Percentiles rank a stretch among this genome's conserved stretches.
These are phyloP conservation scores for Mirounga angustirostris DNA, from an alignment of 2,113 vertebrate species.

Conservation along the genomic window DNA sequence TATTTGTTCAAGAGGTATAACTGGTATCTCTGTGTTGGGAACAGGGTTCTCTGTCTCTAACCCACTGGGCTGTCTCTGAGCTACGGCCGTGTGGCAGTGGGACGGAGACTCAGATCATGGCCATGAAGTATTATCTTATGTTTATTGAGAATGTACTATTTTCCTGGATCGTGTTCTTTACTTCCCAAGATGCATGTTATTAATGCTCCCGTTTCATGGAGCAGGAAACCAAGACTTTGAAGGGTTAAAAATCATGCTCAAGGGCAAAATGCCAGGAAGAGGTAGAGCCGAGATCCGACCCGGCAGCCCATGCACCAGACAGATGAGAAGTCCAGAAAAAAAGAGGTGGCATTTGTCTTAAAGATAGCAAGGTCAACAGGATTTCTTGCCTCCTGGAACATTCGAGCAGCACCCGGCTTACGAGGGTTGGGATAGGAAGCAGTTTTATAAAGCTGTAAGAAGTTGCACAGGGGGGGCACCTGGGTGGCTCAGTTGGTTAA, in stretches of 20 bases:
- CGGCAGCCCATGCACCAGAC: not conserved
- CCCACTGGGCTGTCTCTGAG: no score
- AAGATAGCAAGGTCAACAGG: not conserved
- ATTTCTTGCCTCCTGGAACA: not conserved
- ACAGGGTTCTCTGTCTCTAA: not conserved
- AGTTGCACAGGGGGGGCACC: no score
- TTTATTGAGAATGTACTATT: not conserved
- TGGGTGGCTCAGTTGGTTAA: no score
- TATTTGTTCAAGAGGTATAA: not conserved
- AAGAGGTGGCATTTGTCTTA: fast-evolving
- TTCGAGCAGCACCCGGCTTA: not conserved
- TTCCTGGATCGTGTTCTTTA: not conserved
- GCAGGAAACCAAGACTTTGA: not conserved
- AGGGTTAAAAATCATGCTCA: not conserved
- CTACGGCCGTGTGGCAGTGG: fast-evolving
- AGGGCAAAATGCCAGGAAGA: not conserved
- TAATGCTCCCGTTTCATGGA: not conserved
- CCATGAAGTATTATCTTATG: not conserved
- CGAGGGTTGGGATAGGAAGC: not conserved
- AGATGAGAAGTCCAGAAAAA: not conserved
- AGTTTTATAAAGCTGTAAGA: not conserved
- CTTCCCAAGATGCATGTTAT: not conserved
- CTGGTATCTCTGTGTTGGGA: not conserved
- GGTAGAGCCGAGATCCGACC: not conserved
- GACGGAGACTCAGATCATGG: no score